Base-by-base conservation (phyloP, 2,797 vertebrate genomes). In the Oceanodroma leucorhoa region DNA sequence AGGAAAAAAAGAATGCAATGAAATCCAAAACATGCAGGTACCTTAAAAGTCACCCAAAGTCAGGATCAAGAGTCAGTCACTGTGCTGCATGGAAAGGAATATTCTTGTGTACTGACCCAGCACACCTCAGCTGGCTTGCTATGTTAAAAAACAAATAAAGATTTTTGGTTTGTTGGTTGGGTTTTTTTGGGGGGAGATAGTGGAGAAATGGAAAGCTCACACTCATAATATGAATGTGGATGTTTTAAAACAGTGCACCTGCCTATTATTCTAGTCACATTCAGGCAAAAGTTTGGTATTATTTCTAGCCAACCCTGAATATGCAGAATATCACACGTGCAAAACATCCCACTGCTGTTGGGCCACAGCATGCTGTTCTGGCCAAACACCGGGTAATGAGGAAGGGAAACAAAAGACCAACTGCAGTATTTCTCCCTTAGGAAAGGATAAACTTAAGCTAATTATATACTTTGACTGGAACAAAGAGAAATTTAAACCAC, bases 361-460 rank as follows among this genome's bases (percentile, higher is more conserved):
- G 53, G 40, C 36, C 38, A 43, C 32, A 71, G 26, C 41, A 60
- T 3, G 10, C 51, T 57, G 41, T 36, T 76, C 54, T 77, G 81
- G 93, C 51, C 77, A 77, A 87, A 60, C 3, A 9, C 24, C 6
- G 30, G 23, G 30, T 41, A 15, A 41, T 1, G 29, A 93, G 50
- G 24, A 69, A 91, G 13, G 14, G 27, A 93, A 93, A 62, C n/a
- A 88, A 80, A 85, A 77, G 50, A 53, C 60, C n/a, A 90, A 94
- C 60, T 60, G 29, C 16, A 38, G 10, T 22, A 64, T 76, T 81
- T 75, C 45, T 77, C 72, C 36, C 53, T 34, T 20, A 43, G 27
- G 64, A 93, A 96, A 90, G 41, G 36, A 89, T 65, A 87, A 89
- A 86, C 20, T 54, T 75, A 18, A 79, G 53, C 80, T 92, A 83